Evolutionary conservation across 2,888 invertebrate genomes (phyloP).

Genomic region (Lycaena phlaeas): DNA sequence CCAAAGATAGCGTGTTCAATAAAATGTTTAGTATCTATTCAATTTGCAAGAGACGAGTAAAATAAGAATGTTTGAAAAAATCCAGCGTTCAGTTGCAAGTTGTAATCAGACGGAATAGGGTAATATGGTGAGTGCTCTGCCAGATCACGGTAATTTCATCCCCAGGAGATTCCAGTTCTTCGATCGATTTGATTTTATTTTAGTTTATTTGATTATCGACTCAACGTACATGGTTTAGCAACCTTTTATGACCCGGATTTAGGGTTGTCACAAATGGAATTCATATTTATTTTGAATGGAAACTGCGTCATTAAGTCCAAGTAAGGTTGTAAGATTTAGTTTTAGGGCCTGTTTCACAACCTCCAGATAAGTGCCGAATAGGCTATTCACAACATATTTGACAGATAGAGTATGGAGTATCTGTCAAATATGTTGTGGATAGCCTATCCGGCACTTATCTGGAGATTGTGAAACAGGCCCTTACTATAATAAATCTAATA

Average conservation of each 20-base stretch:
- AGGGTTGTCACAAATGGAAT: not conserved
- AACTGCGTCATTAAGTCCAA: no score
- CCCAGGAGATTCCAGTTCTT: slow-evolving; percentile 25
- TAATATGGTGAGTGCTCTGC: slow-evolving; percentile 33
- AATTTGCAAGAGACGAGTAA: slow-evolving; percentile 1
- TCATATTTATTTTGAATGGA: no score
- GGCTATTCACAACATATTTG: no score
- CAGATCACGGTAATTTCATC: slow-evolving; percentile 29
- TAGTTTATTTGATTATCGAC: slow-evolving; percentile 12
- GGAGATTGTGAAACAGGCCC: no score
- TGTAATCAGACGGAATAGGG: slow-evolving; percentile 26
- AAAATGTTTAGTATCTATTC: slow-evolving; percentile 7
- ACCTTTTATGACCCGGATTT: not conserved
- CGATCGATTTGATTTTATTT: slow-evolving; percentile 27
- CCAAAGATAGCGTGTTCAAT: no score
- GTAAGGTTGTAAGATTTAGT: no score
- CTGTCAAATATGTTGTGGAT: no score
- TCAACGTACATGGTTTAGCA: not conserved
- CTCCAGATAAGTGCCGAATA: no score
- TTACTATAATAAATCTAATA: no score
- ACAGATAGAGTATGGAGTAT: no score
- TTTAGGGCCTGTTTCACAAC: no score
- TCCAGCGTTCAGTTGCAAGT: slow-evolving; percentile 14
- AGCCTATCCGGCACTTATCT: no score
- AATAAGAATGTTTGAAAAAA: slow-evolving; percentile 5